Evolutionary conservation across 2,797 vertebrate species (phyloP), one percentile per base, ranked within the genome.

Genomic region (Cuniculus paca): DNA sequence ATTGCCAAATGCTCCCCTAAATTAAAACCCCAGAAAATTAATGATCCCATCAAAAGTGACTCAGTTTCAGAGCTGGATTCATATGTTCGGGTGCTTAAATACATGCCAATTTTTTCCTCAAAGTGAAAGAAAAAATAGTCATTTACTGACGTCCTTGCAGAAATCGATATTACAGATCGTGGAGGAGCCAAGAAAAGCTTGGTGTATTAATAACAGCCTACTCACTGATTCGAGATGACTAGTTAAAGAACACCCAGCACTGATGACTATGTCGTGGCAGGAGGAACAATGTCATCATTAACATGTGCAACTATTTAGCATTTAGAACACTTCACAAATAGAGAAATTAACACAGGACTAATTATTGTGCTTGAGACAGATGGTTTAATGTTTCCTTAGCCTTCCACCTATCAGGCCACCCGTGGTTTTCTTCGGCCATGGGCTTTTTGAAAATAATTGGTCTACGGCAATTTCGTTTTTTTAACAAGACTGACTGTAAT

Each of bases 271-370:
- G 93, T 90, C 17, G 2, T 68, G 75, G 65, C 79, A 63, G 0
- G 14, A 94, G 95, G 80, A 95, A 94, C 84, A 96, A 91, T 96
- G 84, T 81, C 95, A 83, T 93, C 95, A 92, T 96, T 96, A 97
- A 94, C 65, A 93, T 6, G 81, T 94, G 84, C 31, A 91, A 39
- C 87, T 92, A 39, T 79, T 97, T 77, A 96, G 94, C 97, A 97
- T 97, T 96, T 97, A 77, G 89, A 96, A 75, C 77, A 88, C 90
- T 95, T 96, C 81, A 88, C 90, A 88, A 87, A 88, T 60, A 72
- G 58, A 79, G 81, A 92, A 97, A 56, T 95, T 95, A 95, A 94
- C 96, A 86, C 58, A 68, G 45, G 89, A 45, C 75, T 75, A 93
- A 95, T 85, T 79, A 68, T 79, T 95, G 92, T 80, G 82, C 61